Conservation (phyloP, 2,888 invertebrate species). For the Notocelia uddmanniana region DNA sequence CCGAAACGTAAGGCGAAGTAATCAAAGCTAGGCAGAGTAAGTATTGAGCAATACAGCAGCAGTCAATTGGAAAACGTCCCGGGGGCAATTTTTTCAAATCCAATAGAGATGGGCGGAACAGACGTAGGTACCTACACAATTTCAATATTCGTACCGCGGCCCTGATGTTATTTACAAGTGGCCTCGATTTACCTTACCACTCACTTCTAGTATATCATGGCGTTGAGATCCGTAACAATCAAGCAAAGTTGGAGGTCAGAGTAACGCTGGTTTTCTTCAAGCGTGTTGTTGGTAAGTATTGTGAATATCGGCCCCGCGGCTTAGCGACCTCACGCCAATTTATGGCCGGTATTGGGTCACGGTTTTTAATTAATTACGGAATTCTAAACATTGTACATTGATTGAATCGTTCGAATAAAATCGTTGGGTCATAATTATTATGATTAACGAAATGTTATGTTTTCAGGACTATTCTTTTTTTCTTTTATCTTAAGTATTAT, state of each 20-base stretch:
- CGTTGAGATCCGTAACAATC: background rate
- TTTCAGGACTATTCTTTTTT: background rate
- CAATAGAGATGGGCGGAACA: constrained; percentile 69
- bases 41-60: constrained; percentile 57
- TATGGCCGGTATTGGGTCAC: constrained; percentile 63
- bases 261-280: background rate
- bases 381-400: constrained; percentile 52
- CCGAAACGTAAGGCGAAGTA: constrained; percentile 20
- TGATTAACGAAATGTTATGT: background rate
- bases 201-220: background rate
- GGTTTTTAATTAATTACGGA: constrained; percentile 52
- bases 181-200: background rate
- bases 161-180: constrained; percentile 42
- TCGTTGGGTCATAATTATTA: background rate
- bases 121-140: constrained; percentile 62
- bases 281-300: background rate
- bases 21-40: constrained; percentile 27
- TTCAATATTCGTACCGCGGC: constrained; percentile 78
- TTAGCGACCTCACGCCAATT: constrained; percentile 47
- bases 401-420: constrained; percentile 26
- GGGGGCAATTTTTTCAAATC: constrained; percentile 72
- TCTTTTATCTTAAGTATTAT: too few species aligned
- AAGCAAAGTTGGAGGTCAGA: background rate
- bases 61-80: constrained; percentile 77
- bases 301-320: constrained; percentile 49